Base-by-base conservation (phyloP, 2,797 vertebrate genomes). In the Heterohyrax brucei region DNA sequence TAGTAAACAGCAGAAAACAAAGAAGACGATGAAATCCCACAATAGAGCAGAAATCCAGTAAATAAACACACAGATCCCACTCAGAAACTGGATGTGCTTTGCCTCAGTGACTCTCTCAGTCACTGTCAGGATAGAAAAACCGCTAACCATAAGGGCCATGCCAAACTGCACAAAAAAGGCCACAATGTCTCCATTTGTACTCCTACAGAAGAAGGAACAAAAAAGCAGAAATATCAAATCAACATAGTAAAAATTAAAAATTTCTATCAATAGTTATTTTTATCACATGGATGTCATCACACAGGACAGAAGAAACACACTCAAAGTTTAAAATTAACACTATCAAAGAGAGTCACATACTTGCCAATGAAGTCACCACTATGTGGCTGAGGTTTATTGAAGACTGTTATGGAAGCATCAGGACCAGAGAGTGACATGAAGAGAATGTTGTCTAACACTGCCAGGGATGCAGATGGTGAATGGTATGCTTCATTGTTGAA, bases 401-500 rank as follows among this genome's bases (percentile, higher is more conserved):
- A 98, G 1, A 99, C 98, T 0, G 98, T 98, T 97, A 99, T 99
- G 96, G 99, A 99, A 70, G 99, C 99, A 0, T 99, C 98, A 3
- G 98, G 97, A n/a, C 99, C 99, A 0, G 98, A 99, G 80, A 99
- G 78, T 0, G 98, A 95, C 97, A 98, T 99, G 97, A 99, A 99
- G 81, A 99, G 90, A 28, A 99, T 98, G 0, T 99, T 99, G 98
- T 99, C 99, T 2, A 99, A 98, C 98, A 99, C 98, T 98, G 99
- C 98, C 66, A 99, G 98, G 0, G 99, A 98, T 0, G 99, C 98
- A 94, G 99, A 99, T 0, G 99, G 98, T 1, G 99, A 99, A 80
- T 99, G 99, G 92, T 99, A 99, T 2, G 99, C 99, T 98, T 99
- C 98, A 80, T 99, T 99, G 98, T 99, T 99, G 98, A 99, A 99